These are phyloP conservation scores for Theristicus caerulescens DNA, from an alignment of 2,113 vertebrate genomes.

Conservation along the genomic window DNA sequence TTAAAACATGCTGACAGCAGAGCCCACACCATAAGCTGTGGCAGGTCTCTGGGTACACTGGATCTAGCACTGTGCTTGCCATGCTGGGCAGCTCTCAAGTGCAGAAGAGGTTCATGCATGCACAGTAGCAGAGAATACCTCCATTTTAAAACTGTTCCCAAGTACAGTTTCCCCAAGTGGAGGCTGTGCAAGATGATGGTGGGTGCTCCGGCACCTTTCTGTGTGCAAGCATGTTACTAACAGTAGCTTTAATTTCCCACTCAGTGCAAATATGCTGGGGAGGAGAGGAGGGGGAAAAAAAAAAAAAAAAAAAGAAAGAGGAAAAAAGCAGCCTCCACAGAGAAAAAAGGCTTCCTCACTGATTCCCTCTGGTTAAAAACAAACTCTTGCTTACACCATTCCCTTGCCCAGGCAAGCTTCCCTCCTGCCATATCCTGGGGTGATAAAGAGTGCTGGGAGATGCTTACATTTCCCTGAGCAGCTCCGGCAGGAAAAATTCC, in stretches of 20 bases:
- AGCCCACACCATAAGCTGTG: neutral
- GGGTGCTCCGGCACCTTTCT: neutral
- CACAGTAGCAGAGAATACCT: neutral
- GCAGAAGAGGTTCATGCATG: neutral
- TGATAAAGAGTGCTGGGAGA: neutral
- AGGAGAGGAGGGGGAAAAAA: neutral
- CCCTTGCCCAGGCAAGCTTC: neutral
- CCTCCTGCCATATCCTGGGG: neutral
- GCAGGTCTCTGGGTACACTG: neutral
- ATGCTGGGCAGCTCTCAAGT: accelerated
- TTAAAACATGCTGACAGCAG: neutral
- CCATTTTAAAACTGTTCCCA: neutral
- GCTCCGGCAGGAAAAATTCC: neutral
- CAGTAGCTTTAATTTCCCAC: neutral
- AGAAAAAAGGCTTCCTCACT: neutral
- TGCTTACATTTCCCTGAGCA: neutral
- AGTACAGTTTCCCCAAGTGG: neutral
- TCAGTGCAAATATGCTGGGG: neutral
- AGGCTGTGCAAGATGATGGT: neutral
- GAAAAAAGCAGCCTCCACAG: neutral
- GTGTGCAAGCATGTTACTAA: neutral
- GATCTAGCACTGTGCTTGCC: neutral
- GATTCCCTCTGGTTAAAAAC: neutral
- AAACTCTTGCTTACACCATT: neutral
- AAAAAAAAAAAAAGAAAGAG: too few relatives aligned